Percentiles rank a stretch among this genome's conserved stretches.
Evolutionary conservation across 2,113 vertebrate genomes (phyloP).

Genomic region (Cyprinodon tularosa): DNA sequence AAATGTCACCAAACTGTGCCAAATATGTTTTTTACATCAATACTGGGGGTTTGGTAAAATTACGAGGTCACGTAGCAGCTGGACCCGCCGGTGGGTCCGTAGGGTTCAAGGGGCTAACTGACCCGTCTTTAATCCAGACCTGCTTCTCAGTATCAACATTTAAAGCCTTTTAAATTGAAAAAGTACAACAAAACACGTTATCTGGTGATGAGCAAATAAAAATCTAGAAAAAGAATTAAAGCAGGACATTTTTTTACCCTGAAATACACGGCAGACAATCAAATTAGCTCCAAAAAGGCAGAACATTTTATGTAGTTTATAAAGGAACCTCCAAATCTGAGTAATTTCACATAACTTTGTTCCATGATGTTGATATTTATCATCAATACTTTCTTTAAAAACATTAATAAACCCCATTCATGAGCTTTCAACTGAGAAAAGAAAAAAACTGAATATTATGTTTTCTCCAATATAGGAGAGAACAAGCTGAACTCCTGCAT

Average conservation of each 20-base stretch:
- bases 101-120: neutral
- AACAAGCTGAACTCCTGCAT: neutral
- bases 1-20: too few species aligned
- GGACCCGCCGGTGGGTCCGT: too few species aligned
- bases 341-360: neutral
- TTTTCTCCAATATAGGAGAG: neutral
- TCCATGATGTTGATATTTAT: too few species aligned
- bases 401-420: neutral
- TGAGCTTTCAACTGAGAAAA: neutral
- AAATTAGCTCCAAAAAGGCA: too few species aligned
- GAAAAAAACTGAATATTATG: neutral
- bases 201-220: neutral
- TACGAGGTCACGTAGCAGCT: too few species aligned
- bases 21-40: too few species aligned
- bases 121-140: neutral
- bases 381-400: neutral
- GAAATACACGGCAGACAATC: too few species aligned
- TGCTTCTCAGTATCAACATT: neutral
- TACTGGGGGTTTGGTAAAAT: too few species aligned
- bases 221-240: too few species aligned
- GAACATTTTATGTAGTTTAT: too few species aligned
- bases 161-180: neutral
- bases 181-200: neutral
- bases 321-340: neutral
- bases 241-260: too few species aligned